Conservation (phyloP, 2,888 invertebrate genomes). For the Geophilus truncorum region DNA sequence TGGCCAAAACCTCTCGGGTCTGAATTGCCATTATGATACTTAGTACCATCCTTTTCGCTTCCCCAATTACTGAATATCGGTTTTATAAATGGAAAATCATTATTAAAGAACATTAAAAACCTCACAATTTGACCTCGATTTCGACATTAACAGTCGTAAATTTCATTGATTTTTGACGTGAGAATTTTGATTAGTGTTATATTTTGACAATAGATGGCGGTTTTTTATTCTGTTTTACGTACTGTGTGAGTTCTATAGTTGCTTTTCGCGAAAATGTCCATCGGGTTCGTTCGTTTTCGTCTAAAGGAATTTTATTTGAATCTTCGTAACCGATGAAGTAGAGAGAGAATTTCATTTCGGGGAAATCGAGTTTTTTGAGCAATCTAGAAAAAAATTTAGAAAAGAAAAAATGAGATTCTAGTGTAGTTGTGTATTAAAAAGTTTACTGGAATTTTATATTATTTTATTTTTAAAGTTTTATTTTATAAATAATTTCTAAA, state of each 20-base stretch:
- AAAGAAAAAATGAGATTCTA: too few relatives aligned
- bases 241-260: slow-evolving; percentile 90
- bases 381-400: slow-evolving; percentile 53
- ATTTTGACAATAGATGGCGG: too few relatives aligned
- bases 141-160: too few relatives aligned
- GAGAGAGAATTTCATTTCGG: slow-evolving; percentile 79
- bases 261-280: slow-evolving; percentile 82
- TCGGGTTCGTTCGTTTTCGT: slow-evolving; percentile 60
- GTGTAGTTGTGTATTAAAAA: too few relatives aligned
- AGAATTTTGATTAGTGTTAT: too few relatives aligned
- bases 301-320: slow-evolving; percentile 64
- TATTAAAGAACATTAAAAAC: too few relatives aligned
- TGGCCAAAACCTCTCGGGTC: slow-evolving; percentile 88
- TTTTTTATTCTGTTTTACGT: slow-evolving; percentile 42
- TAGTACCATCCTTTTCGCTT: slow-evolving; percentile 72
- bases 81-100: too few relatives aligned
- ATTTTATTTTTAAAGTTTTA: too few relatives aligned
- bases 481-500: too few relatives aligned
- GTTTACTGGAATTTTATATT: too few relatives aligned
- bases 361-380: slow-evolving; percentile 80
- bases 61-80: slow-evolving; percentile 59
- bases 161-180: too few relatives aligned
- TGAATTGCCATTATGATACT: slow-evolving; percentile 83
- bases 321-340: slow-evolving; percentile 90
- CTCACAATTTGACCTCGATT: too few relatives aligned